Percentiles rank a stretch among this genome's conserved stretches.
Conservation (phyloP, 2,113 vertebrate genomes). For the Microcebus ravelobensis region DNA sequence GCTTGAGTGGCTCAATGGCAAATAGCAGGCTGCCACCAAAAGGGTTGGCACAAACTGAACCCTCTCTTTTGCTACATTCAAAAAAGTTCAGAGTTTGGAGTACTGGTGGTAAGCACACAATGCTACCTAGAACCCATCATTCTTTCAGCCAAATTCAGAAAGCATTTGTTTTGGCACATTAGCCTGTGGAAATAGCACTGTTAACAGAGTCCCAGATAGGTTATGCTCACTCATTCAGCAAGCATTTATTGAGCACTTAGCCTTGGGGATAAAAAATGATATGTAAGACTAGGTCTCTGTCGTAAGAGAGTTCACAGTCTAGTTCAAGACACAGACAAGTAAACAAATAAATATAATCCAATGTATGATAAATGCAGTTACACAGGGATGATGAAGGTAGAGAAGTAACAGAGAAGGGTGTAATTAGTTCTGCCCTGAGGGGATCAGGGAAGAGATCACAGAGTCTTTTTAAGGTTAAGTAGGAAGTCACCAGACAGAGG, state of each 20-base stretch:
- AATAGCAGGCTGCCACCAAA: background rate
- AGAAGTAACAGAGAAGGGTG: background rate
- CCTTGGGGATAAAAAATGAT: background rate
- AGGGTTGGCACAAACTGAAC: background rate
- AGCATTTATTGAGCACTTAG: background rate
- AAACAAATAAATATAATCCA: conserved; percentile 14
- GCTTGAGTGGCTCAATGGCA: background rate
- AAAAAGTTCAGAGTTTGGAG: background rate
- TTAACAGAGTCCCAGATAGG: background rate
- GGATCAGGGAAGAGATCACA: background rate
- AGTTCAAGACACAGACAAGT: background rate
- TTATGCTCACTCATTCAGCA: background rate
- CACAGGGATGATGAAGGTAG: background rate
- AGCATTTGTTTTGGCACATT: background rate
- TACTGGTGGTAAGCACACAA: background rate
- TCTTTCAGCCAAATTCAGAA: background rate
- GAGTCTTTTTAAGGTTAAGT: background rate
- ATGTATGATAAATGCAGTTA: background rate
- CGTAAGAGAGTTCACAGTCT: conserved; percentile 12
- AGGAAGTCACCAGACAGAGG: background rate
- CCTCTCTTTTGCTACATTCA: background rate
- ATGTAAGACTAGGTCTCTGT: background rate
- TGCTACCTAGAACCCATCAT: background rate
- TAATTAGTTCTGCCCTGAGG: background rate
- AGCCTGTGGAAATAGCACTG: background rate